A percentile compares a stretch with the other conserved stretches of the same genome.
These are phyloP conservation scores for Sapajus apella DNA, from an alignment of 2,113 vertebrate species.

Conservation along the genomic window DNA sequence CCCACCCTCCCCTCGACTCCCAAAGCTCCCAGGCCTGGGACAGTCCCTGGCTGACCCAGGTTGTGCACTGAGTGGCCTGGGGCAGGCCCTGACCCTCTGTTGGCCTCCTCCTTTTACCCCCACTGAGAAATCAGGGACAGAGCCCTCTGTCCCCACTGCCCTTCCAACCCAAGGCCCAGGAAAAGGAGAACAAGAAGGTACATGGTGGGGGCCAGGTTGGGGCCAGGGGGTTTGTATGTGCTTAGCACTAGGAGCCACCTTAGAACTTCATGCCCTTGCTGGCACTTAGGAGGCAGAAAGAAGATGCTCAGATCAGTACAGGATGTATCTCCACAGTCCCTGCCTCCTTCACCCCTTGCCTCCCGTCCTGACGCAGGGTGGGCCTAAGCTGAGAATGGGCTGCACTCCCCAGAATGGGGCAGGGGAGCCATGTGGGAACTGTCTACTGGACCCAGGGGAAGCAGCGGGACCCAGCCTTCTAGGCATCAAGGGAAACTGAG, in stretches of 20 bases:
- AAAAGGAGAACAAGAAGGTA: background rate
- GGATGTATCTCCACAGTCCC: no score
- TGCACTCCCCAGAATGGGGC: no score
- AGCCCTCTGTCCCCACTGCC: fast-evolving
- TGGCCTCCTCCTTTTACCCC: background rate
- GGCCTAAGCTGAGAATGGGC: background rate
- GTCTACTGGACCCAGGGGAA: background rate
- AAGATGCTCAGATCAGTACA: background rate
- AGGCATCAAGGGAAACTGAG: background rate
- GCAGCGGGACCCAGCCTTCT: background rate
- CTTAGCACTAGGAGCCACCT: background rate
- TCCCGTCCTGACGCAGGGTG: background rate
- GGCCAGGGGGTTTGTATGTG: background rate
- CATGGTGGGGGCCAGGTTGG: fast-evolving
- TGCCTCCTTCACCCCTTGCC: background rate
- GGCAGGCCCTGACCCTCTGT: fast-evolving
- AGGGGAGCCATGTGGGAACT: background rate
- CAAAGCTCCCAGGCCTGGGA: background rate
- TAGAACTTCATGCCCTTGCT: background rate
- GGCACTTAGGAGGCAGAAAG: background rate
- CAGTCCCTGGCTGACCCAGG: background rate
- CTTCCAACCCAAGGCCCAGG: background rate
- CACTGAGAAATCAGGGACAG: fast-evolving
- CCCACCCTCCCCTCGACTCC: background rate
- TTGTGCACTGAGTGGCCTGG: background rate